Base-by-base conservation (phyloP, 2,888 invertebrate species). In the Brachypalpus laphriformis region DNA sequence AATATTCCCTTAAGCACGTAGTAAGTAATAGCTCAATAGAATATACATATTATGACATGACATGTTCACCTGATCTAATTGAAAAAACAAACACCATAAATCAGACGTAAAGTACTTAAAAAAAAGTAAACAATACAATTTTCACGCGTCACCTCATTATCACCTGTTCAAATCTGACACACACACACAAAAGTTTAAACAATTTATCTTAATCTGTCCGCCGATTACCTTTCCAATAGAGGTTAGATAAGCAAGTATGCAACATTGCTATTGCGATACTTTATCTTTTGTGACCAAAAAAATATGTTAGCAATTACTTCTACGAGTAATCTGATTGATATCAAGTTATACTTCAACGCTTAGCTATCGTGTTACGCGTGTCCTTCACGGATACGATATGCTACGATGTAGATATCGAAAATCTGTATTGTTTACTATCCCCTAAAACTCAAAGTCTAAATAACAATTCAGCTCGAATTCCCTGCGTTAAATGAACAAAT, bases 401-500 rank as follows among this genome's bases (percentile, higher is more conserved):
- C n/a, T 11, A 14, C 31, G n/a, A n/a, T 31, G n/a, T 37, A 14
- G 16, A 25, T 22, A 42, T 42, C 28, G 28, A 3, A 61, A 25
- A 25, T 25, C 22, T 6, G 11, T 31, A 11, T 6, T 18, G 16
- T 31, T 18, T 31, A 56, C 31, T 54, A 16, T 18, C 5, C 11
- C 16, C 16, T 4, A 6, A 22, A 49, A 22, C 5, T 47, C 16
- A 49, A 51, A 16, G 34, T 42, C 18, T 28, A 47, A 57, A 66
- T 57, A 34, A 34, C 37, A 31, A 57, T 75, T 49, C n/a, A 40
- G 40, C 34, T 61, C n/a, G 37, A 57, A 56, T 47, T 66, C 20
- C 45, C 45, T 65, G 45, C 22, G 31, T 65, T 34, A 65, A 47
- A 47, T 56, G 45, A 25, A 34, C 45, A 45, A 75, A 37, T 56